Conservation (phyloP, 1,140 invertebrate species). For the Lycorma delicatula region DNA sequence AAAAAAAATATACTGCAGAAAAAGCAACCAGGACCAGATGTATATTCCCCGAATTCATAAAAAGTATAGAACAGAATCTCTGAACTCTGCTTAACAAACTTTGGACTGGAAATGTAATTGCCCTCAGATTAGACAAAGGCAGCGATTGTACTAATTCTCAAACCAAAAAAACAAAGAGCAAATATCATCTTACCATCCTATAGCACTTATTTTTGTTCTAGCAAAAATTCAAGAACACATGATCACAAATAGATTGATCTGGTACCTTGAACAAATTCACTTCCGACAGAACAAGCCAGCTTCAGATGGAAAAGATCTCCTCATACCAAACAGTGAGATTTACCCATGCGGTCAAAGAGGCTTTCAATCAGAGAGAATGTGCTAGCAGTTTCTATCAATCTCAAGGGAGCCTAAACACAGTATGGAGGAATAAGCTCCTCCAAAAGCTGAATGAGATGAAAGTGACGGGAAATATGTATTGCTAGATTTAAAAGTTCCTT, state of each 20-base stretch:
- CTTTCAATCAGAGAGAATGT: not conserved
- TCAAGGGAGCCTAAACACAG: not conserved
- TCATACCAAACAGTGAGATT: not conserved
- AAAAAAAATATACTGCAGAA: not conserved
- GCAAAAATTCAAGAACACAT: not conserved
- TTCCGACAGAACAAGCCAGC: not conserved
- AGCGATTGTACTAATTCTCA: not conserved
- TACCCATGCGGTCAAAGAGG: not conserved
- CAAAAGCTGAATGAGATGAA: not conserved
- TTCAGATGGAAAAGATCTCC: not conserved
- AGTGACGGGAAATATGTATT: not conserved
- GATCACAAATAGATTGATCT: not conserved
- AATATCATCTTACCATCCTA: not conserved
- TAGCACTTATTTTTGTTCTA: not conserved
- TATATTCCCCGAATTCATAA: not conserved
- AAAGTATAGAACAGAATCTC: not conserved
- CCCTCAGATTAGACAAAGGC: not conserved
- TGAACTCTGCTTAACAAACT: not conserved
- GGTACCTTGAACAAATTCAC: not conserved
- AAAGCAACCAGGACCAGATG: not conserved
- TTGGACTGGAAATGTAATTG: not conserved
- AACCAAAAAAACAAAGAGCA: not conserved
- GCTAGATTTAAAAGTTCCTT: not conserved
- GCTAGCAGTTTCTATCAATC: not conserved
- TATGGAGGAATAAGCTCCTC: not conserved